phyloP scores from a whole-genome alignment of 2,888 invertebrate species.

The Ennomos erosarius region DNA sequence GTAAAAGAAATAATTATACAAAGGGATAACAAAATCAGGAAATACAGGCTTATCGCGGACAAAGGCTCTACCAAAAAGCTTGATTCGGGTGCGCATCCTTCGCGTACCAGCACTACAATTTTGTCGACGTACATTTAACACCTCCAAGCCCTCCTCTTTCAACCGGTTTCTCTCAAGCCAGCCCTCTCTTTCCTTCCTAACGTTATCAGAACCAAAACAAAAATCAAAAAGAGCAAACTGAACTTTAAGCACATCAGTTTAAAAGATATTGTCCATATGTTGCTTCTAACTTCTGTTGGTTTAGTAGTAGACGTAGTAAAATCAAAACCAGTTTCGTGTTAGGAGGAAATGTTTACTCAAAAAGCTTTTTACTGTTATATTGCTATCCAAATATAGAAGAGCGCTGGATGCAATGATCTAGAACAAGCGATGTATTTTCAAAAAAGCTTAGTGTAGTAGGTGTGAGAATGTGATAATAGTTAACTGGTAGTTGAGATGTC shows the following conservation, averaged over 20 bases:
- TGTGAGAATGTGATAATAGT: too few species aligned
- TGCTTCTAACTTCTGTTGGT: slow-evolving; percentile 47
- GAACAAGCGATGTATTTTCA: too few species aligned
- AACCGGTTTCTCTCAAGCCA: slow-evolving; percentile 56
- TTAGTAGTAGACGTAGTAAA: slow-evolving; percentile 80
- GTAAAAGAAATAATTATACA: too few species aligned
- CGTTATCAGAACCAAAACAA: slow-evolving; percentile 31
- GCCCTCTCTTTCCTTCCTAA: slow-evolving; percentile 49
- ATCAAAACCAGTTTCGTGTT: slow-evolving; percentile 71
- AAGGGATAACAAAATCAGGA: too few species aligned
- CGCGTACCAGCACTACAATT: slow-evolving; percentile 17
- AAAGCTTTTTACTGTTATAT: slow-evolving; percentile 72
- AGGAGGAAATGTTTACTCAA: slow-evolving; percentile 72
- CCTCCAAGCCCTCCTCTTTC: slow-evolving; percentile 25
- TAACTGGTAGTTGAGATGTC: too few species aligned
- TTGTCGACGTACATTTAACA: slow-evolving; percentile 49
- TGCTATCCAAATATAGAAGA: slow-evolving; percentile 58
- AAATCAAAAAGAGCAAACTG: slow-evolving; percentile 26
- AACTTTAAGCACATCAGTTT: slow-evolving; percentile 24
- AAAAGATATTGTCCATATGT: slow-evolving; percentile 27
- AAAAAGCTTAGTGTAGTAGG: too few species aligned
- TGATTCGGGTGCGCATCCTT: not conserved
- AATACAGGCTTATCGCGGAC: too few species aligned
- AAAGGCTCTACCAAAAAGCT: too few species aligned
- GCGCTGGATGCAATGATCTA: slow-evolving; percentile 30